These are phyloP conservation scores for Tricholaema leucomelas DNA, from an alignment of 2,113 vertebrate genomes.

Conservation along the genomic window DNA sequence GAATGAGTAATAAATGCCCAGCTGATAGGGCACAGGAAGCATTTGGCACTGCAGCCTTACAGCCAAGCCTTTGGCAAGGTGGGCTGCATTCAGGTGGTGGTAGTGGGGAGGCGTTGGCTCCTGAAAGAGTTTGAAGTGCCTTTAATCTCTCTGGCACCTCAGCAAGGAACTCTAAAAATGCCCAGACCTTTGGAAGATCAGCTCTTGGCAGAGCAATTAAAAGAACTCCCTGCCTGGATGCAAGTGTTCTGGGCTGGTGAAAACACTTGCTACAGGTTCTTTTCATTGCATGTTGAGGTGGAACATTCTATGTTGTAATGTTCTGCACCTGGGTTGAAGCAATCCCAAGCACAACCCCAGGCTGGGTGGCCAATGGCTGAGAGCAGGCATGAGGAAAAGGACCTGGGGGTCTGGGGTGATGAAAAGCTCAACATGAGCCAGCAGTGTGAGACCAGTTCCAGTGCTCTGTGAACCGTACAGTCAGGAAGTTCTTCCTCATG, in stretches of 20 bases:
- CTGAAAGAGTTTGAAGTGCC: neutral
- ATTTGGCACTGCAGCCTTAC: neutral
- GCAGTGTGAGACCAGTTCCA: too few species aligned
- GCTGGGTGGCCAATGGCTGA: too few species aligned
- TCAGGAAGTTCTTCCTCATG: too few species aligned
- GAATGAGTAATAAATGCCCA: neutral
- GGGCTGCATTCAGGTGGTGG: fast-evolving
- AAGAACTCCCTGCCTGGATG: neutral
- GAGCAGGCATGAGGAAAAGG: too few species aligned
- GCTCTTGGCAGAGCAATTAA: neutral
- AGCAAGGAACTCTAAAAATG: neutral
- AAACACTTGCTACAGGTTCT: slow-evolving; percentile 3
- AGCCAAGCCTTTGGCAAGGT: neutral
- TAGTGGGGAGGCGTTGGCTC: fast-evolving
- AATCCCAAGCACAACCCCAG: too few species aligned
- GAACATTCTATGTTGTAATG: too few species aligned
- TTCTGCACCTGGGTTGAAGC: too few species aligned
- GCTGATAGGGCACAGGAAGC: too few species aligned
- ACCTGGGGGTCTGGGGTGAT: too few species aligned
- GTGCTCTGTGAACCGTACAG: too few species aligned
- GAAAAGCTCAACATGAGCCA: too few species aligned
- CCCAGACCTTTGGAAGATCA: neutral
- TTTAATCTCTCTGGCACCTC: neutral
- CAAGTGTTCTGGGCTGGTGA: neutral
- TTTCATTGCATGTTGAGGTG: neutral